Base-by-base conservation (phyloP, 1,140 invertebrate species). In the Cherax quadricarinatus region DNA sequence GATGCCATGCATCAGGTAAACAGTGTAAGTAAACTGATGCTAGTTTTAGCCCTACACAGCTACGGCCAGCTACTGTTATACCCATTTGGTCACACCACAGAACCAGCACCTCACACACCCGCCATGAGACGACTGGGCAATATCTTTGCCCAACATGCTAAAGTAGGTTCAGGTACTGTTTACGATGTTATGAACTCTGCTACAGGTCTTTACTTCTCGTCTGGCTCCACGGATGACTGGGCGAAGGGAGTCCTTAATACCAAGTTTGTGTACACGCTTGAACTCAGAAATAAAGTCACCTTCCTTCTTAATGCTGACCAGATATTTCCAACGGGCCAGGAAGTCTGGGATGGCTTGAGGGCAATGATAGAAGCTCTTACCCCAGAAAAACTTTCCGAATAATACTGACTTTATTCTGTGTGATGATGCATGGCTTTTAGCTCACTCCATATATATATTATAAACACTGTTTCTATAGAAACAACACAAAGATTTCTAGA, bases 31-130 rank as follows among this genome's bases (percentile, higher is more conserved):
- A 93, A 96, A 21, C 93, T 97, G 1, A 96, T 97, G 94, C 96
- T 97, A 9, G 98, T 98, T 93, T 94, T 98, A 24, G 97, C 97
- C 3, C 96, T 98, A 93, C 98, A 99, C 94, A 98, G 97, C 81
- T 98, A 98, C 94, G 97, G 97, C 1, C 97, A 98, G 95, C 97
- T 98, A 95, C 96, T 98, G 94, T 95, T 98, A 4, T 96, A 97
- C 91, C 98, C 98, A 1, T 98, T 97, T 97, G 88, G 88, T 0
- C 14, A 66, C 62, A 85, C 81, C 2, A 60, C 7, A 9, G 49
- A 83, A 14, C 0, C 21, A 60, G 88, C 88, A 0, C 88, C 88
- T 4, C 18, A 90, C 30, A 73, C 30, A 4, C n/a, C 0, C 3
- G 82, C 73, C 12, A 90, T 90, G 88, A 53, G 30, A 5, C 9